phyloP scores from a whole-genome alignment of 2,113 vertebrate genomes.

The Leuciscus idus region DNA sequence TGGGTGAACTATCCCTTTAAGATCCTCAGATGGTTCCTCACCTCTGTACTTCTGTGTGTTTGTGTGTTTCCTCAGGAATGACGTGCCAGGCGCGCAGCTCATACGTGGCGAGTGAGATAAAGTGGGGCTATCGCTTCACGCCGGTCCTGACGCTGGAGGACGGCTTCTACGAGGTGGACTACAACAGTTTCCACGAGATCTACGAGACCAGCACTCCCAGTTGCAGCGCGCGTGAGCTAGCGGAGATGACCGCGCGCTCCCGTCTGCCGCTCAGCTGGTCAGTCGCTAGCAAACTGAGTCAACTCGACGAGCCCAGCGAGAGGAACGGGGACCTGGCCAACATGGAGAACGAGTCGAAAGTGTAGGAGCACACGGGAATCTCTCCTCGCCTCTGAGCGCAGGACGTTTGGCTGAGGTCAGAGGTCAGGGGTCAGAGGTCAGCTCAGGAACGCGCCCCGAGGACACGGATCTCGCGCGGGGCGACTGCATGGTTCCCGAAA shows the following conservation, averaged over 20 bases:
- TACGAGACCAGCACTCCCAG: constrained; percentile 94
- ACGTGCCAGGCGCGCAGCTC: constrained; percentile 97
- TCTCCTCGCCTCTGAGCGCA: constrained; percentile 34
- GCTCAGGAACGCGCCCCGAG: constrained; percentile 38
- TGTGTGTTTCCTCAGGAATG: constrained; percentile 81
- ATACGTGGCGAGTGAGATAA: constrained; percentile 93
- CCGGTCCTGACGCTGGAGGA: constrained; percentile 96
- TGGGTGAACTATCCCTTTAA: no score
- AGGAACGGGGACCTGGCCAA: constrained; percentile 93
- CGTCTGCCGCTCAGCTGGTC: constrained; percentile 93
- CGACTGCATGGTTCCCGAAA: constrained; percentile 72
- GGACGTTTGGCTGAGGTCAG: constrained; percentile 43
- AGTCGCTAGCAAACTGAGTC: constrained; percentile 91
- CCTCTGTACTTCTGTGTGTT: background rate
- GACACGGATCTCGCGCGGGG: constrained; percentile 60
- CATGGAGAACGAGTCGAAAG: constrained; percentile 93
- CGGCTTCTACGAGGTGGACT: constrained; percentile 97
- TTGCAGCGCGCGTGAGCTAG: constrained; percentile 91
- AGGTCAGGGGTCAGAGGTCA: constrained; percentile 47
- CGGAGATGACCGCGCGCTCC: constrained; percentile 81
- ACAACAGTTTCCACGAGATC: constrained; percentile 97
- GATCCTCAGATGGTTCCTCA: background rate
- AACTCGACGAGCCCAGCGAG: constrained; percentile 82
- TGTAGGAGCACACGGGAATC: constrained; percentile 70
- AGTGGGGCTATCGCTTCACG: constrained; percentile 97